Evolutionary conservation across 92 coral and sea anemone species (phyloP).

Genomic region (Epizoanthus illoricatus): DNA sequence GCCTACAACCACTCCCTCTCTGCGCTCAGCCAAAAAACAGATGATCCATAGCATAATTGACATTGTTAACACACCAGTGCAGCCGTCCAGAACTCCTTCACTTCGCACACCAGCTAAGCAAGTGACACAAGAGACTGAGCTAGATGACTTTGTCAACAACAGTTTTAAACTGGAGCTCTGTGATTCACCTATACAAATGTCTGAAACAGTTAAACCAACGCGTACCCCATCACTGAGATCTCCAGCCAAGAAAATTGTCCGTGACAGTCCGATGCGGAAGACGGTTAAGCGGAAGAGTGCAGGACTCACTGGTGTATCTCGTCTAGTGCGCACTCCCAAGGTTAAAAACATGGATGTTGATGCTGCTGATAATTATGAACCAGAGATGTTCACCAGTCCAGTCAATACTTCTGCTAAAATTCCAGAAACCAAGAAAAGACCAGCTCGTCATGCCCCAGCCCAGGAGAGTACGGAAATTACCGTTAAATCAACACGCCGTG

Average conservation of each 20-base stretch:
- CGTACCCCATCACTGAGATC: conserved; percentile 73
- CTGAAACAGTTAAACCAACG: conserved; percentile 30
- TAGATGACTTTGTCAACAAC: conserved; percentile 5
- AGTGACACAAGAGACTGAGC: neutral
- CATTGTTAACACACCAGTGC: conserved; percentile 32
- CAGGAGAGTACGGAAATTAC: conserved; percentile 10
- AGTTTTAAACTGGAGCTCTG: conserved; percentile 31
- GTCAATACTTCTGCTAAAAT: neutral
- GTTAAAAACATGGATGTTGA: conserved; percentile 36
- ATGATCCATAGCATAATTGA: neutral
- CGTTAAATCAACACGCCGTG: conserved; percentile 28
- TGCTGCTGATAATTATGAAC: conserved; percentile 62
- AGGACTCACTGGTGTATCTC: conserved; percentile 56
- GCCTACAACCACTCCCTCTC: conserved; percentile 60
- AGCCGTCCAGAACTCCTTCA: conserved; percentile 67
- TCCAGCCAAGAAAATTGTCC: conserved; percentile 31
- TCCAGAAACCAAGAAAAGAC: neutral
- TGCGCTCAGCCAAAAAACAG: conserved; percentile 40
- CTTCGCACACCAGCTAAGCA: conserved; percentile 43
- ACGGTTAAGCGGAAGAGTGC: conserved; percentile 53
- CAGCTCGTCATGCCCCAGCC: neutral
- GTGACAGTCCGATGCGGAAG: neutral
- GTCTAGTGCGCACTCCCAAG: conserved; percentile 65
- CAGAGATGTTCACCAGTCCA: conserved; percentile 58
- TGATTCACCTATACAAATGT: conserved; percentile 33